Base-by-base conservation (phyloP, 2,113 vertebrate genomes). In the Eretmochelys imbricata region DNA sequence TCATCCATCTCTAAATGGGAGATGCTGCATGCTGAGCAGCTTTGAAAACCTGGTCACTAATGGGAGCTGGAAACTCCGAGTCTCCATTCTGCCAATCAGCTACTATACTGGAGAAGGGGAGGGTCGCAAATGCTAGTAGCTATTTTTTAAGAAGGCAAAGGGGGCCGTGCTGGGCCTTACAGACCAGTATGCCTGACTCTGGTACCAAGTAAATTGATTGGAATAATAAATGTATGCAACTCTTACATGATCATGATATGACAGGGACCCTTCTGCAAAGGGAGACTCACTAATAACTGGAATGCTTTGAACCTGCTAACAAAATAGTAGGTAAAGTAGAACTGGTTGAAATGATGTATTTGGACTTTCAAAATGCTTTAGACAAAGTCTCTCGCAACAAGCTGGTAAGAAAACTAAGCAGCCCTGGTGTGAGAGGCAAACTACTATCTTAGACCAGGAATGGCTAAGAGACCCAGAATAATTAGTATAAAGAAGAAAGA, bases 321-420 rank as follows among this genome's bases (percentile, higher is more conserved):
- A 90, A 96, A 87, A 69, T 85, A 27, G 83, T 90, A 84, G 75
- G 53, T 92, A 78, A 95, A 76, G 38, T 78, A 48, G 24, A 27
- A 42, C 3, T 76, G 88, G 48, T 75, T 75, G 46, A 88, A 93
- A 81, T 92, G 2, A 91, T 89, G 93, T 48, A 59, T 85, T 35
- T 10, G 48, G 42, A 82, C 72, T 94, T 91, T 80, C 82, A 78
- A 78, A 92, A 94, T 87, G 38, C 27, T 96, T 91, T 82, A 27
- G 53, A 27, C 38, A 57, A 29, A 83, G 54, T 83, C 25, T 57
- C 27, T 55, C 69, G 72, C 13, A 51, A 93, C 93, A 96, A 95
- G 2, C 48, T 88, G 6, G 14, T 78, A 78, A 13, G 42, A 25
- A 27, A 48, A 48, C 42, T 46, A 42, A 42, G 35, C 20, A 72